Percentiles rank a stretch among this genome's conserved stretches.
Conservation (phyloP, 2,797 vertebrate genomes). For the Picus viridis region DNA sequence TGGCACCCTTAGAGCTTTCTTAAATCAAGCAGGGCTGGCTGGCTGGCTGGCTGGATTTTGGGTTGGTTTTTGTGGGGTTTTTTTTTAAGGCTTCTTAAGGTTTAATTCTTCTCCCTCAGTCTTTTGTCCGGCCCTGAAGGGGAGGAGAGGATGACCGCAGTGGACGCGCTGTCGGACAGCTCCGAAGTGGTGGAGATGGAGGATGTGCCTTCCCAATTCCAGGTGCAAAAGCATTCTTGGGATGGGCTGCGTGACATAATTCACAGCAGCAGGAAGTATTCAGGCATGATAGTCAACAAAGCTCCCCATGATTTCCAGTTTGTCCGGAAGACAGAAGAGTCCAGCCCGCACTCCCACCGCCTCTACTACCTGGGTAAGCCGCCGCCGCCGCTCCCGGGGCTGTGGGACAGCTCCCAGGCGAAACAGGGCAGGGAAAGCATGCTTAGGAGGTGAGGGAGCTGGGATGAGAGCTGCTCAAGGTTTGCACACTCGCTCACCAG, state of each 20-base stretch:
- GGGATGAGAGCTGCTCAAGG: neutral
- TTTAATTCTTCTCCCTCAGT: conserved; percentile 52
- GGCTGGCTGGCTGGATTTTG: no score
- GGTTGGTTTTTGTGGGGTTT: no score
- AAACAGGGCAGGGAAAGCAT: neutral
- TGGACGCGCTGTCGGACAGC: conserved; percentile 85
- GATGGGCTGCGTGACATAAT: conserved; percentile 95
- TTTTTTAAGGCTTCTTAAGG: no score
- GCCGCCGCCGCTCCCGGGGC: rapidly evolving
- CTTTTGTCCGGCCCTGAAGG: conserved; percentile 77
- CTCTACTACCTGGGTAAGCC: conserved; percentile 94
- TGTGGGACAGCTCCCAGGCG: neutral
- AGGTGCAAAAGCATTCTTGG: conserved; percentile 96
- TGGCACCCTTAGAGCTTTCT: neutral
- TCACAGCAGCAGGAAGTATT: conserved; percentile 96
- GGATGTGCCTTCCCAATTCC: conserved; percentile 88
- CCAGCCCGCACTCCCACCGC: conserved; percentile 92
- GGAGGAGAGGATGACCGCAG: conserved; percentile 89
- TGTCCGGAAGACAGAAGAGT: conserved; percentile 91
- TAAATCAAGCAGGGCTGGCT: no score
- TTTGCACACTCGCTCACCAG: rapidly evolving
- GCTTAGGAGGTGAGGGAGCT: neutral
- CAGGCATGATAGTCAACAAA: conserved; percentile 94
- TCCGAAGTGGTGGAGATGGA: conserved; percentile 89
- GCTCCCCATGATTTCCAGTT: conserved; percentile 98